Conservation (phyloP, 2,113 vertebrate species). For the Vicugna pacos region DNA sequence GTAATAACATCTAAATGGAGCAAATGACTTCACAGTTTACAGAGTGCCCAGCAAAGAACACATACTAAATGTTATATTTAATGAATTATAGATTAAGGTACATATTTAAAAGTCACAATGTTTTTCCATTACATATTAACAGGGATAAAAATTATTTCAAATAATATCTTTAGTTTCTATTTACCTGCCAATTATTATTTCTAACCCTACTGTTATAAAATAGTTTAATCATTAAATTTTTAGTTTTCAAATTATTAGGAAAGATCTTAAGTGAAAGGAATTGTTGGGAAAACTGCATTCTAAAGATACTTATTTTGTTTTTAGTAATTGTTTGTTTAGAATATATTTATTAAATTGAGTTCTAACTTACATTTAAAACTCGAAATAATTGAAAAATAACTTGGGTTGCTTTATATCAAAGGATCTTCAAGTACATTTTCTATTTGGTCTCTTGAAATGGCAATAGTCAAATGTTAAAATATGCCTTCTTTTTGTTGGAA, state of each 20-base stretch:
- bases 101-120: background rate
- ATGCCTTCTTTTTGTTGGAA: background rate
- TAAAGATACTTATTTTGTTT: conserved; percentile 48
- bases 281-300: background rate
- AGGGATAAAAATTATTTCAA: background rate
- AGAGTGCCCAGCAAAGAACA: background rate
- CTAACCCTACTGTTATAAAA: background rate
- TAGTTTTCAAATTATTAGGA: background rate
- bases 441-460: conserved; percentile 68
- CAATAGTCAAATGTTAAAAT: background rate
- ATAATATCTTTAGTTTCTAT: background rate
- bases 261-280: background rate
- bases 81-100: background rate
- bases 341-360: conserved; percentile 54
- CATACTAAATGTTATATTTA: background rate
- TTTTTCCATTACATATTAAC: background rate
- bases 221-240: background rate
- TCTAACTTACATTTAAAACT: conserved; percentile 48
- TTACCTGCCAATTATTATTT: background rate
- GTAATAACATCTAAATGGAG: background rate
- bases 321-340: background rate
- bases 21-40: background rate
- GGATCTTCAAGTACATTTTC: conserved; percentile 74
- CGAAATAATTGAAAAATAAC: conserved; percentile 70
- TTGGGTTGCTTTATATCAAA: conserved; percentile 50